Evolutionary conservation across 2,113 vertebrate species (phyloP), one percentile per base, ranked within the genome.

Genomic region (Geothlypis trichas): DNA sequence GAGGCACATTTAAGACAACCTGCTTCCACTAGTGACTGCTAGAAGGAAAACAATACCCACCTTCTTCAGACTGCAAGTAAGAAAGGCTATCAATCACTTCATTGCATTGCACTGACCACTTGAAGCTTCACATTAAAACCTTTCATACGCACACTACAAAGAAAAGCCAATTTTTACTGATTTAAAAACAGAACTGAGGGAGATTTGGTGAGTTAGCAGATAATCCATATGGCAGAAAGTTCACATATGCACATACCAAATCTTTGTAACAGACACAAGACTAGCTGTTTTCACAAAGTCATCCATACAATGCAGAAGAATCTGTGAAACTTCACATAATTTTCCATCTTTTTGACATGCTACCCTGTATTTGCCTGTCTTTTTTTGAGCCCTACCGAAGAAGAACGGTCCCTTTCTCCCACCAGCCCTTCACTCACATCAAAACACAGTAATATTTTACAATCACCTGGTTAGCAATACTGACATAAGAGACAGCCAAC

Each of bases 141-240:
- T 33, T 71, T 49, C 68, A 33, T 5, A 71, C 33, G 28, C 35
- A 67, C 8, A 5, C 33, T 51, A 59, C 33, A 84, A 21, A 78
- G 18, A 67, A 67, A 52, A 47, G 7, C 5, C 10, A 8, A 3
- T n/a, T 89, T 93, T 44, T 15, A 66, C 63, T 63, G 16, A 20
- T 84, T 46, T 27, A 83, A 49, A 20, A 27, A 54, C 0, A 0
- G 9, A 69, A 66, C 6, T 30, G 22, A 81, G 5, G 28, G 39
- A 78, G 6, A 81, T 33, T 4, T 0, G 1, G 9, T 1, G 0
- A 69, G 6, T 55, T 4, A 69, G n/a, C 3, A 28, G 44, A 84
- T 35, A 82, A 72, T 15, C 4, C 31, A 11, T 3, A n/a, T 0
- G 3, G 10, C 21, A 75, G 3, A 15, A 65, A 69, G 28, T 54